Evolutionary conservation across 2,113 vertebrate genomes (phyloP).

Genomic region (Sylvilagus bachmani): DNA sequence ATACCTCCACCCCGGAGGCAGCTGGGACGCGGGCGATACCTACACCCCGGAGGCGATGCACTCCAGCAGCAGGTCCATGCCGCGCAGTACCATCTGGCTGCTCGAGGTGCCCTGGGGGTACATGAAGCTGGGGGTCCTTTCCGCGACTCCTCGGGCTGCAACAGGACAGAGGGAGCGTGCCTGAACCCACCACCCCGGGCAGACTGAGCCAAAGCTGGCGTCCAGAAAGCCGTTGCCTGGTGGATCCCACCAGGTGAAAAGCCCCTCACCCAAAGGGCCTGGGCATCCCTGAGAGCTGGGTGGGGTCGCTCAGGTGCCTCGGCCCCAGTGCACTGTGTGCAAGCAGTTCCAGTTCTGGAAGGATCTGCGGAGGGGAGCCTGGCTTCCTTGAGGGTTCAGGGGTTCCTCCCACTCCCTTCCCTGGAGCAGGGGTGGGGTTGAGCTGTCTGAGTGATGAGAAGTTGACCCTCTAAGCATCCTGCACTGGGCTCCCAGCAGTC

Average conservation of each 20-base stretch:
- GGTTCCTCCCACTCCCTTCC: neutral
- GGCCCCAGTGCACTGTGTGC: neutral
- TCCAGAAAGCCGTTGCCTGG: constrained; percentile 45
- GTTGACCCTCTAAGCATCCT: neutral
- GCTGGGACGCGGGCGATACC: constrained; percentile 79
- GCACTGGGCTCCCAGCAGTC: neutral
- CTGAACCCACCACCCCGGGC: neutral
- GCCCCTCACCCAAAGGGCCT: neutral
- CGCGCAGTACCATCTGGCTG: constrained; percentile 96
- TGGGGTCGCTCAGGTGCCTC: constrained; percentile 54
- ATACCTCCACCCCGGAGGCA: no score
- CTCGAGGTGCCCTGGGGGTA: constrained; percentile 93
- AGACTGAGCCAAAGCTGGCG: neutral
- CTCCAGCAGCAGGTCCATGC: constrained; percentile 95
- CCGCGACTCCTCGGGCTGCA: constrained; percentile 93
- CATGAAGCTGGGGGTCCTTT: constrained; percentile 95
- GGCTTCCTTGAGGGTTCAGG: neutral
- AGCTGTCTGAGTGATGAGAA: neutral
- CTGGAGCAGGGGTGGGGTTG: neutral
- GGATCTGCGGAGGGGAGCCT: neutral
- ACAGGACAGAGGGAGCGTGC: constrained; percentile 59
- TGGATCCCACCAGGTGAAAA: neutral
- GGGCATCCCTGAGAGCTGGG: constrained; percentile 53
- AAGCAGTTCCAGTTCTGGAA: constrained; percentile 40
- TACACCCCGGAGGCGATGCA: constrained; percentile 99